A percentile compares a stretch with the other conserved stretches of the same genome.
These are phyloP conservation scores for Crotalus viridis DNA, from an alignment of 2,113 vertebrate genomes.

Conservation along the genomic window DNA sequence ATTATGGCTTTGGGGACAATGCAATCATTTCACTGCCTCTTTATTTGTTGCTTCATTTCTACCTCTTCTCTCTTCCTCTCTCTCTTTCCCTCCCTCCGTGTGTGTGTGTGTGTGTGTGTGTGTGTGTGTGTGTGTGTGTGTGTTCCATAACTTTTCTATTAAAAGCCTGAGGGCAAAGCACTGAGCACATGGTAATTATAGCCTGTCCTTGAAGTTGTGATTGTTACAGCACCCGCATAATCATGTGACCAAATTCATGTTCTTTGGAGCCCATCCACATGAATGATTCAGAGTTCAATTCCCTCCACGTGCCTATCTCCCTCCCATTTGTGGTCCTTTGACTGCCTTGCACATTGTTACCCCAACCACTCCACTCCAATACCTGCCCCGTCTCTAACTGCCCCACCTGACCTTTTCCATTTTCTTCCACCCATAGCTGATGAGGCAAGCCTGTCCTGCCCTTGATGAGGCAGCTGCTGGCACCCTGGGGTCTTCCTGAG, in stretches of 20 bases:
- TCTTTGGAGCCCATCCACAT: not conserved
- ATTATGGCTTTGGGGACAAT: not conserved
- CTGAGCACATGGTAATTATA: not conserved
- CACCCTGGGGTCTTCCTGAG: not conserved
- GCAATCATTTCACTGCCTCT: slow-evolving; percentile 1
- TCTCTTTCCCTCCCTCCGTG: no score
- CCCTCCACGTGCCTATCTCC: not conserved
- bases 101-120: no score
- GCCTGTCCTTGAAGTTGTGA: not conserved
- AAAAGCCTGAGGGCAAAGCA: not conserved
- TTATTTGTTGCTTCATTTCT: not conserved
- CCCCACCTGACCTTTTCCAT: not conserved
- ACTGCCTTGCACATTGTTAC: not conserved
- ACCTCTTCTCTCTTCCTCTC: no score
- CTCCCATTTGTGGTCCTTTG: not conserved
- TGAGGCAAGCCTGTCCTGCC: not conserved
- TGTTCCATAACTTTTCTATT: not conserved
- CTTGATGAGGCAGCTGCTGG: not conserved
- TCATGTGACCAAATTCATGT: not conserved
- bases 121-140: not conserved
- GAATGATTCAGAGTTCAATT: not conserved
- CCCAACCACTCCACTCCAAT: not conserved
- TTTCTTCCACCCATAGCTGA: not conserved
- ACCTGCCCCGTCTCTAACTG: not conserved
- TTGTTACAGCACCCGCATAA: not conserved